Percentiles rank a stretch among this genome's conserved stretches.
Conservation (phyloP, 30 jellyfish, hydroid and myxozoan genomes). For the Cassiopea andromeda region DNA sequence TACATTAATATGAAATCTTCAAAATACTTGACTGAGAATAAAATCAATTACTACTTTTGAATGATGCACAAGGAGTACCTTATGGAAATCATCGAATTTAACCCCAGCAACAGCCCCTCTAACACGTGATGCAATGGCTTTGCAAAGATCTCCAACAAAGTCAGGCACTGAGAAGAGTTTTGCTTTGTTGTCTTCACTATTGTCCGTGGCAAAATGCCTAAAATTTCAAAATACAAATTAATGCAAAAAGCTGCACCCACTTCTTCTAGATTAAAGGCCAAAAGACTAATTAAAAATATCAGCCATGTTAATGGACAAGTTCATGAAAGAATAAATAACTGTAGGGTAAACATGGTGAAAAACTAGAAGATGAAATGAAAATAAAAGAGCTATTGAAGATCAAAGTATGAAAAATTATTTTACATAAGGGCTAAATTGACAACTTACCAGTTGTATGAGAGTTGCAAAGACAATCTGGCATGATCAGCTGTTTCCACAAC, state of each 20-base stretch:
- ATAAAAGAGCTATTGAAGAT: background rate
- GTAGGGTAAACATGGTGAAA: too few relatives aligned
- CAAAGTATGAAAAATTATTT: background rate
- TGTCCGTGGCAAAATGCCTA: conserved; percentile 86
- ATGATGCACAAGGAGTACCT: conserved; percentile 26
- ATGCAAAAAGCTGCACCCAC: background rate
- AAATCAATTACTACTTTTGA: background rate
- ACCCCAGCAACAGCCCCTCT: conserved; percentile 99
- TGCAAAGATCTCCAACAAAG: conserved; percentile 96
- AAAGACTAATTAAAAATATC: too few relatives aligned
- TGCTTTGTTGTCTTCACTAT: conserved; percentile 81
- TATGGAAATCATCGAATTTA: conserved; percentile 95
- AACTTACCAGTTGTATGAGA: conserved; percentile 95
- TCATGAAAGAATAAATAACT: too few relatives aligned
- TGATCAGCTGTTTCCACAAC: conserved; percentile 99
- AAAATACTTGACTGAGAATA: too few relatives aligned
- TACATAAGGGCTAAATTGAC: background rate
- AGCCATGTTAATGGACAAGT: too few relatives aligned
- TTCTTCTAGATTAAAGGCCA: too few relatives aligned
- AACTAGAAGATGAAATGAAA: too few relatives aligned
- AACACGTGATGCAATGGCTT: conserved; percentile 96
- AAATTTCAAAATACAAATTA: background rate
- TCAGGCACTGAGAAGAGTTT: conserved; percentile 94
- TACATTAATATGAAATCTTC: too few relatives aligned
- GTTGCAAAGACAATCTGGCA: conserved; percentile 92